Percentiles rank a stretch among this genome's conserved stretches.
These are phyloP conservation scores for Slavum lentiscoides DNA, from an alignment of 2,888 invertebrate genomes.

Conservation along the genomic window DNA sequence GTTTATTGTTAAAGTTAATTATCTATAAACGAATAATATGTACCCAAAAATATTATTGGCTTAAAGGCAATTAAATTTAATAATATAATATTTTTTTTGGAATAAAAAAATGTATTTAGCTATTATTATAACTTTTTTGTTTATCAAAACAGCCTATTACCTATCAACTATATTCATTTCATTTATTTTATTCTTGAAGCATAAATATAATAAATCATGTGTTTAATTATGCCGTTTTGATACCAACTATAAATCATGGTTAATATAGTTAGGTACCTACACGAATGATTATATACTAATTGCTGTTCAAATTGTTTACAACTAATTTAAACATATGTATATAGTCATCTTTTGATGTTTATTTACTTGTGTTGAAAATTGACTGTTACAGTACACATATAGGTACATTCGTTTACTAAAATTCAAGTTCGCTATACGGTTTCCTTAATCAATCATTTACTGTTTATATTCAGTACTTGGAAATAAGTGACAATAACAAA, in stretches of 20 bases:
- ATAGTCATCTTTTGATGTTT: slow-evolving; percentile 18
- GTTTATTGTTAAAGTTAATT: background rate
- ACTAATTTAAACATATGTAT: slow-evolving; percentile 2
- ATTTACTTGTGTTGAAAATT: slow-evolving; percentile 14
- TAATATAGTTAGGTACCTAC: too few species aligned
- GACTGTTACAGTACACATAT: background rate
- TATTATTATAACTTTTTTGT: too few species aligned
- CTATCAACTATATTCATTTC: background rate
- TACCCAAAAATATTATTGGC: background rate
- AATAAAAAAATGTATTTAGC: background rate
- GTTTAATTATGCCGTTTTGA: slow-evolving; percentile 6
- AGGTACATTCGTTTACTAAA: too few species aligned
- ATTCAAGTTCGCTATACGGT: too few species aligned
- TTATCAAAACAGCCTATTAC: background rate
- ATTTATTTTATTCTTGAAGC: background rate
- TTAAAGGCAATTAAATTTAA: background rate
- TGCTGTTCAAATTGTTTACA: background rate
- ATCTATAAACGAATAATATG: background rate
- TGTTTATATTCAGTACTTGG: too few species aligned
- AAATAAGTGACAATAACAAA: too few species aligned
- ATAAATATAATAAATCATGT: background rate
- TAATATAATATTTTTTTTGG: background rate
- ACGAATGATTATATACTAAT: background rate
- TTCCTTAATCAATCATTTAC: too few species aligned
- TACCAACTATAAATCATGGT: background rate